A percentile compares a stretch with the other conserved stretches of the same genome.
These are phyloP conservation scores for Margarornis squamiger DNA, from an alignment of 2,797 vertebrate genomes.

Conservation along the genomic window DNA sequence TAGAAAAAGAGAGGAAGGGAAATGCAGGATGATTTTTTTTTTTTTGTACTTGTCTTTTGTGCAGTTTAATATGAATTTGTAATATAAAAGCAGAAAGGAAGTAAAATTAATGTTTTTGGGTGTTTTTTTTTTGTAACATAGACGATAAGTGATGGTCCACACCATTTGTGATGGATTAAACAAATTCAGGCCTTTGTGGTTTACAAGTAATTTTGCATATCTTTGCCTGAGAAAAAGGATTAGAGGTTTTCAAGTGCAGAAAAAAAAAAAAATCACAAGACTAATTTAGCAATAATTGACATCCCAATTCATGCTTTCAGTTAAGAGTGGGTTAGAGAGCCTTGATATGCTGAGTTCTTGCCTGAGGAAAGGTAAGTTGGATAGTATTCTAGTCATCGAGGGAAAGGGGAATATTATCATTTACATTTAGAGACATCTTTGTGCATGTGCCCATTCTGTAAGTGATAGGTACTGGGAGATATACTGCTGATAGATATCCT, in stretches of 20 bases:
- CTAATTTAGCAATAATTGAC: constrained; percentile 51
- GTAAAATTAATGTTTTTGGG: background rate
- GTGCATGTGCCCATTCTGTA: background rate
- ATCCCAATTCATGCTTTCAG: background rate
- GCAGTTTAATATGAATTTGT: background rate
- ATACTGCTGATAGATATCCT: constrained; percentile 26
- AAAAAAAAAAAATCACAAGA: background rate
- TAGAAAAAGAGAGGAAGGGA: background rate
- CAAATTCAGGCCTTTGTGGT: background rate
- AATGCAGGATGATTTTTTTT: background rate
- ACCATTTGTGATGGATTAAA: background rate
- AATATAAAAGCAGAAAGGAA: background rate
- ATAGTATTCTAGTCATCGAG: background rate
- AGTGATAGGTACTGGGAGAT: constrained; percentile 1
- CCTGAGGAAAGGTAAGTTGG: constrained; percentile 57
- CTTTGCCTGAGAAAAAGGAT: constrained; percentile 35
- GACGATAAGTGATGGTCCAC: background rate
- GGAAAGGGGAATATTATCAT: constrained; percentile 23
- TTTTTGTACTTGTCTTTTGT: background rate
- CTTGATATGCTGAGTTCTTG: constrained; percentile 65
- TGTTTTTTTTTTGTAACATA: background rate
- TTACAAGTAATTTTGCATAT: background rate
- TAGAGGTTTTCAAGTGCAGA: constrained; percentile 52
- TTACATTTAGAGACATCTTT: constrained; percentile 48
- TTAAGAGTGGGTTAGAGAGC: constrained; percentile 41